Conservation (phyloP, 2,797 vertebrate species). For the Enoplosus armatus region DNA sequence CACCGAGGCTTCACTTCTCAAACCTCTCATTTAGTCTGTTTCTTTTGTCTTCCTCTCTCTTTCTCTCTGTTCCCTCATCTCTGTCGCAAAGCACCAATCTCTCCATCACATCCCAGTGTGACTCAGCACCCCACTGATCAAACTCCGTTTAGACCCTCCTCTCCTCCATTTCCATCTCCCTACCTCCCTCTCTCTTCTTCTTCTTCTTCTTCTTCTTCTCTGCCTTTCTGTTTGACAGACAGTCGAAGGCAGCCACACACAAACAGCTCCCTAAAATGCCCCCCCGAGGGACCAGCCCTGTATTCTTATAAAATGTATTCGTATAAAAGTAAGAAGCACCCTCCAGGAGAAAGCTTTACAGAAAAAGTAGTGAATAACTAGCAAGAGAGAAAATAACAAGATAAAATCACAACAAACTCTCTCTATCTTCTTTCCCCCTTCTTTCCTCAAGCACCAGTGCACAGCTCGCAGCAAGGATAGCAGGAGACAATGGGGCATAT, state of each 20-base stretch:
- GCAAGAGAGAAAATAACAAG: slow-evolving; percentile 61
- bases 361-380: slow-evolving; percentile 56
- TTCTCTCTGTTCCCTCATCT: slow-evolving; percentile 17
- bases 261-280: slow-evolving; percentile 61
- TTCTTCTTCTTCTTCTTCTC: no score
- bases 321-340: slow-evolving; percentile 63
- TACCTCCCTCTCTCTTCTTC: not conserved
- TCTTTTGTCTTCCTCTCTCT: slow-evolving; percentile 33
- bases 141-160: slow-evolving; percentile 58
- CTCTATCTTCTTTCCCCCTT: slow-evolving; percentile 20
- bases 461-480: slow-evolving; percentile 42
- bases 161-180: slow-evolving; percentile 52
- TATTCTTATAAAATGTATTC: no score
- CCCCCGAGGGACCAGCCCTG: slow-evolving; percentile 50
- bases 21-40: slow-evolving; percentile 51
- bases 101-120: slow-evolving; percentile 68
- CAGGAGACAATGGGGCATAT: slow-evolving; percentile 44
- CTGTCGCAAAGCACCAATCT: slow-evolving; percentile 53
- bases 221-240: slow-evolving; percentile 55
- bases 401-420: slow-evolving; percentile 63
- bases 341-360: slow-evolving; percentile 51
- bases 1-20: slow-evolving; percentile 25
- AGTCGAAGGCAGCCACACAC: slow-evolving; percentile 59
- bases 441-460: slow-evolving; percentile 48
- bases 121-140: slow-evolving; percentile 79